Conservation (phyloP, 2,888 invertebrate genomes). For the Cepaea hortensis region DNA sequence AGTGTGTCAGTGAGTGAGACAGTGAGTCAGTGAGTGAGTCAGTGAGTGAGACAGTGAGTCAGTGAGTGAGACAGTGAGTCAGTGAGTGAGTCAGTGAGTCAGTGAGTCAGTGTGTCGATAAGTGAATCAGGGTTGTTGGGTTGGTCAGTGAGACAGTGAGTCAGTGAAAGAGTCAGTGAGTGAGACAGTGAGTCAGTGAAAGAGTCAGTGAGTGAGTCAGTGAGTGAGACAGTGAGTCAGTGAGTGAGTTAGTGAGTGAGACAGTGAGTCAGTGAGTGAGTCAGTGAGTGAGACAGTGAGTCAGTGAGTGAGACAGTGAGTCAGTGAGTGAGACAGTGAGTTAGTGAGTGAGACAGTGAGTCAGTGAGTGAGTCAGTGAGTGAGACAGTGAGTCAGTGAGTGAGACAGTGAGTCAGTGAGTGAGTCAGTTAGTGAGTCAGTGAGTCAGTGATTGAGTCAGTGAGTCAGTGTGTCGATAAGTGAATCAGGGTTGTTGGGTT, state of each 20-base stretch:
- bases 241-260: neutral
- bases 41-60: neutral
- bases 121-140: neutral
- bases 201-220: neutral
- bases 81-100: neutral
- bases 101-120: neutral
- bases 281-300: neutral
- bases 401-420: neutral
- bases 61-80: neutral
- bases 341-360: neutral
- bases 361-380: conserved; percentile 4
- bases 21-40: neutral
- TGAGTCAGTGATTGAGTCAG: neutral
- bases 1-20: neutral
- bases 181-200: neutral
- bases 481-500: neutral
- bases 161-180: neutral
- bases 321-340: neutral
- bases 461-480: neutral
- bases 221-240: neutral
- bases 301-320: neutral
- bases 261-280: neutral
- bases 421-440: neutral
- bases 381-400: conserved; percentile 11
- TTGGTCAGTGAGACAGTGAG: neutral